Evolutionary conservation across 2,888 invertebrate species (phyloP), one percentile per base, ranked within the genome.

Genomic region (Chorisops tibialis): DNA sequence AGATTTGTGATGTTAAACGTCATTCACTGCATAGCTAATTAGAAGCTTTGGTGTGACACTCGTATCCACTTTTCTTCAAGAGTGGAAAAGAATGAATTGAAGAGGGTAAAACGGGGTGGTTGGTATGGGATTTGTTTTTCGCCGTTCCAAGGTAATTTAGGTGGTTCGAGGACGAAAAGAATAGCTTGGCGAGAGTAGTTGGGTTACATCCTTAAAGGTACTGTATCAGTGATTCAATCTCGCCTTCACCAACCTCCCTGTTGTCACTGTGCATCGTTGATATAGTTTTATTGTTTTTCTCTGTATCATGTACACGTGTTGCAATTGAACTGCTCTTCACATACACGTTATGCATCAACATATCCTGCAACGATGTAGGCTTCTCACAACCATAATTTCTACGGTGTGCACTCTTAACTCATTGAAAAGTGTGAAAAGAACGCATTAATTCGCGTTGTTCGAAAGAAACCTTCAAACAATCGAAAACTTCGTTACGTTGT

Each of bases 1-100:
- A 39, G 41, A 54, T 54, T 54, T 54, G 38, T 48, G 35, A 48
- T 62, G 60, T 65, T 65, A 65, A 65, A 65, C 63, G 63, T 63
- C 60, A 63, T 65, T 24, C 19, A 59, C 47, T 62, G 59, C 59
- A 59, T 51, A 61, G 65, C 65, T 65, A 65, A 65, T 65, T 65
- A 65, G 65, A 61, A 65, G 63, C 63, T 63, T 43, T 61, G 62
- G 60, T 65, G 60, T 63, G 63, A 63, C 58, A 65, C 63, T 63
- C 52, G 51, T 50, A 60, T 50, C 65, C 65, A 60, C 65, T 65
- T 62, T 50, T 43, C 64, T 61, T 62, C 43, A 58, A 62, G 61
- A 64, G 62, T 47, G 51, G 52, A 52, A 59, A 64, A 64, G 61
- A 64, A 64, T 62, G 58, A 59, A 54, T 59, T 62, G 52, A 59